Conservation (phyloP, 1,140 invertebrate genomes). For the Pseudobourletiella spinata region DNA sequence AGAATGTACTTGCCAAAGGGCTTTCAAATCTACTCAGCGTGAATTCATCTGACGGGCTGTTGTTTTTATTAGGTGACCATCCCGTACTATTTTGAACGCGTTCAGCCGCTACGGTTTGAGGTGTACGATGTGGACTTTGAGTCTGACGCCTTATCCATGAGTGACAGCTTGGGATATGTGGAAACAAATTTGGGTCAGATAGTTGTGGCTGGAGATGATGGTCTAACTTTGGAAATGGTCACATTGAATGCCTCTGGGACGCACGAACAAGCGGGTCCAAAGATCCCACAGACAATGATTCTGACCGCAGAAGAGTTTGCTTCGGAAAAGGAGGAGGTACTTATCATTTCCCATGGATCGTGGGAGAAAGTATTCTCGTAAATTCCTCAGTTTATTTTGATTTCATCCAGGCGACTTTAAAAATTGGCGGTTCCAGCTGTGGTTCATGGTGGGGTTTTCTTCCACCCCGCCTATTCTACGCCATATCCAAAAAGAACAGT, state of each 20-base stretch:
- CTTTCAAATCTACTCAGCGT: no score
- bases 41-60: not conserved
- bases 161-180: slow-evolving; percentile 50
- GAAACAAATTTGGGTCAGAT: slow-evolving; percentile 49
- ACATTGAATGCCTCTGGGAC: not conserved
- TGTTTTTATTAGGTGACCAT: no score
- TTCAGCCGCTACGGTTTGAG: slow-evolving; percentile 46
- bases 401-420: slow-evolving; percentile 32
- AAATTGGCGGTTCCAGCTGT: slow-evolving; percentile 26
- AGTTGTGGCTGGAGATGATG: slow-evolving; percentile 38
- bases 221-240: slow-evolving; percentile 9
- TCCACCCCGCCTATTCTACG: slow-evolving; percentile 37
- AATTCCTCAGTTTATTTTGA: no score
- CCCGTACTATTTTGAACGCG: slow-evolving; percentile 45
- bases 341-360: no score
- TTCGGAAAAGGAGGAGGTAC: slow-evolving; percentile 31
- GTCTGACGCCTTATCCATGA: slow-evolving; percentile 44
- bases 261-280: slow-evolving; percentile 15
- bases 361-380: no score
- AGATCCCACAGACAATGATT: slow-evolving; percentile 27
- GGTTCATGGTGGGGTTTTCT: slow-evolving; percentile 3
- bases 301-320: slow-evolving; percentile 29
- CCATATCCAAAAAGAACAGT: slow-evolving; percentile 41
- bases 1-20: no score
- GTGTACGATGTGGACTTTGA: slow-evolving; percentile 51